Percentiles rank a stretch among this genome's conserved stretches.
Evolutionary conservation across 2,797 vertebrate species (phyloP).

Genomic region (Sebastes diaconus): DNA sequence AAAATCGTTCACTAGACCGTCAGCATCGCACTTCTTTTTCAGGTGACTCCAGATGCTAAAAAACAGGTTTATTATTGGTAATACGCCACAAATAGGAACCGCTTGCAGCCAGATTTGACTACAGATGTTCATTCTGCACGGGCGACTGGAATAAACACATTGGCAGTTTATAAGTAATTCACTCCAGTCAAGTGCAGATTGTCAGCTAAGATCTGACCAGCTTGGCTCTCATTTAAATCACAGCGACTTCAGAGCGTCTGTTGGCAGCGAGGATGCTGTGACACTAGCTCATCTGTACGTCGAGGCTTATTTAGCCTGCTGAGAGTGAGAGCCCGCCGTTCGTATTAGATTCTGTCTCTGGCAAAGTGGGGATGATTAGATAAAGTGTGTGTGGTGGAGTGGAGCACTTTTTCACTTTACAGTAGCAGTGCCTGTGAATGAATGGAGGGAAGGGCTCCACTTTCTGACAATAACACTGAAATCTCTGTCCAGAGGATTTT

Average conservation of each 20-base stretch:
- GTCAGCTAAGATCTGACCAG: conserved; percentile 34
- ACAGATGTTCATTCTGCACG: conserved; percentile 12
- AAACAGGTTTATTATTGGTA: background rate
- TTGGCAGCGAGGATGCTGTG: conserved; percentile 57
- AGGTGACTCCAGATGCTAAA: background rate
- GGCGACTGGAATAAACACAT: conserved; percentile 10
- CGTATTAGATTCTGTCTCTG: conserved; percentile 77
- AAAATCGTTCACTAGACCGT: background rate
- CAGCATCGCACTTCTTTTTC: background rate
- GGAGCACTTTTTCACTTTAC: conserved; percentile 74
- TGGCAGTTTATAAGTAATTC: conserved; percentile 28
- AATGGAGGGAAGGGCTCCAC: conserved; percentile 48
- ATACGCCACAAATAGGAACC: background rate
- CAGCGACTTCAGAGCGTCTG: conserved; percentile 37
- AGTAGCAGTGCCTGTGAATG: conserved; percentile 55
- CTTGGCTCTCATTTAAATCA: conserved; percentile 53
- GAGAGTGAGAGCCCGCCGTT: conserved; percentile 75
- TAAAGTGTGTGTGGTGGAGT: conserved; percentile 78
- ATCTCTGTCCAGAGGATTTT: conserved; percentile 37
- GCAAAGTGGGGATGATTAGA: conserved; percentile 82
- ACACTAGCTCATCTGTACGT: conserved; percentile 74
- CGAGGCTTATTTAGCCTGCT: conserved; percentile 74
- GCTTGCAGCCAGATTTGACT: background rate
- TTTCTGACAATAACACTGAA: conserved; percentile 50
- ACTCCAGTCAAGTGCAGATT: conserved; percentile 21